phyloP scores from a whole-genome alignment of 2,113 vertebrate genomes.

The Heterotilapia buettikoferi region DNA sequence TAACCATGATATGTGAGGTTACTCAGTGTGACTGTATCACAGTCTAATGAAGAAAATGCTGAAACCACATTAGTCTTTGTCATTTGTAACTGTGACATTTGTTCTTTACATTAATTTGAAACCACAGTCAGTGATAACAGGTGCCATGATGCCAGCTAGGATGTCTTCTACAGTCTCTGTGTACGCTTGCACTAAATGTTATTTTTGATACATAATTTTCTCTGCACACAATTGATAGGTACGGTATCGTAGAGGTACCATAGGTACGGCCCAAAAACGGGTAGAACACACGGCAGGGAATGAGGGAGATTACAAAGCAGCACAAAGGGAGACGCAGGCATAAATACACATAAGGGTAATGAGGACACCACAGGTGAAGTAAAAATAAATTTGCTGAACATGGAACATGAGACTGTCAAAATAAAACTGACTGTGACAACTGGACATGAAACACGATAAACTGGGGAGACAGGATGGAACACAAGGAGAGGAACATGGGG shows the following conservation, averaged over 20 bases:
- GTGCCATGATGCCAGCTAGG: background rate
- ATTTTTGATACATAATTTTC: background rate
- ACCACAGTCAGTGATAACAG: background rate
- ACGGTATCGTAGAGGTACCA: background rate
- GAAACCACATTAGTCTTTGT: background rate
- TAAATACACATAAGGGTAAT: no score
- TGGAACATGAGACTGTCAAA: no score
- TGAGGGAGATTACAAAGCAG: background rate
- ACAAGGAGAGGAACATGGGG: no score
- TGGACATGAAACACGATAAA: no score
- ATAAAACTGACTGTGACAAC: no score
- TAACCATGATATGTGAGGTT: background rate
- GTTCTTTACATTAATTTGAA: background rate
- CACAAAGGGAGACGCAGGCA: background rate
- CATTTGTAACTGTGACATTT: background rate
- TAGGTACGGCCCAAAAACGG: background rate
- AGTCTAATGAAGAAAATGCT: background rate
- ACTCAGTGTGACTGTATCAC: background rate
- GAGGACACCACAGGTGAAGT: no score
- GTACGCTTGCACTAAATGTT: fast-evolving
- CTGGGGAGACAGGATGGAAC: no score
- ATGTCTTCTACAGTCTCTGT: background rate
- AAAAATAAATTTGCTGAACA: no score
- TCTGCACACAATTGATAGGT: background rate
- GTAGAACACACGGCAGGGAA: background rate